phyloP scores from a whole-genome alignment of 2,888 invertebrate species.

The Epinotia brunnichana region DNA sequence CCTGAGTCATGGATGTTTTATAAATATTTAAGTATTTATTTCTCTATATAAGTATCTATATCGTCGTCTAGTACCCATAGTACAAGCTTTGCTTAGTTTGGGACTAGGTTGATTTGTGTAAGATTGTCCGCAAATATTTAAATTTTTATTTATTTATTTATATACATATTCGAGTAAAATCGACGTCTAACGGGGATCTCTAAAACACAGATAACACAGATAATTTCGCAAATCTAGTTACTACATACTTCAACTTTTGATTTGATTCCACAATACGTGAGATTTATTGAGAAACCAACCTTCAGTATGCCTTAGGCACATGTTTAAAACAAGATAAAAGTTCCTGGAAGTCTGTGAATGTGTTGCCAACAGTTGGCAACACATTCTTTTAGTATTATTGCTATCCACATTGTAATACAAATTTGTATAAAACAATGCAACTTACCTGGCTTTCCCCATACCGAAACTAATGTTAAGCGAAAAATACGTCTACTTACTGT shows the following conservation, averaged over 20 bases:
- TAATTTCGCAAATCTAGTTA: slow-evolving; percentile 77
- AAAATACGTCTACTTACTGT: not conserved
- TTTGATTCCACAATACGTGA: slow-evolving; percentile 74
- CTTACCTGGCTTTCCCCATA: slow-evolving; percentile 6
- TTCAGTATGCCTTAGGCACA: slow-evolving; percentile 73
- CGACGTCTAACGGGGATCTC: slow-evolving; percentile 6
- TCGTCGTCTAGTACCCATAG: too few species aligned
- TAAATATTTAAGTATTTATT: too few species aligned
- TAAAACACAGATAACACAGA: slow-evolving; percentile 19
- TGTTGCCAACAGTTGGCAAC: too few species aligned
- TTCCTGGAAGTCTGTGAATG: slow-evolving; percentile 25
- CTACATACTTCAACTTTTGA: slow-evolving; percentile 55
- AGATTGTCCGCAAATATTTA: too few species aligned
- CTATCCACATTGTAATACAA: slow-evolving; percentile 26
- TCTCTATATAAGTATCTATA: too few species aligned
- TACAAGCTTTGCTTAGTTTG: too few species aligned
- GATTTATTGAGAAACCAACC: slow-evolving; percentile 67
- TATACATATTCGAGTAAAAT: not conserved
- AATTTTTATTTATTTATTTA: too few species aligned
- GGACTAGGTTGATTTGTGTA: too few species aligned
- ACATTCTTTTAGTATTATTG: slow-evolving; percentile 34
- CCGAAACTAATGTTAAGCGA: not conserved
- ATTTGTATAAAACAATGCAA: slow-evolving; percentile 9
- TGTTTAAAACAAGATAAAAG: slow-evolving; percentile 48
- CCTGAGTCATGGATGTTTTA: too few species aligned